Percentiles rank a stretch among this genome's conserved stretches.
These are phyloP conservation scores for Hozukius guyotensis DNA, from an alignment of 2,797 vertebrate genomes.

Conservation along the genomic window DNA sequence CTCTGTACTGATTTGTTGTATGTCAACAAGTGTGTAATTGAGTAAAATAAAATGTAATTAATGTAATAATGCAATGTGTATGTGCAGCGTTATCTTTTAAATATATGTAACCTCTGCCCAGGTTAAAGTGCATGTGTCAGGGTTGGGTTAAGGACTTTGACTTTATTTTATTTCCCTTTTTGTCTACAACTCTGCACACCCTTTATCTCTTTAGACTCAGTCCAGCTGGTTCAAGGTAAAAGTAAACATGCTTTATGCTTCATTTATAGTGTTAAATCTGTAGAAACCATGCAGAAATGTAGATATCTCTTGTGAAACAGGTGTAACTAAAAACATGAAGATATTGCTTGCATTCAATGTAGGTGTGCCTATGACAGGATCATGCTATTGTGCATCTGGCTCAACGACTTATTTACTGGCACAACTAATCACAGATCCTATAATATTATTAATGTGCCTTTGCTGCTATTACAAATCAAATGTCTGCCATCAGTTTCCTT, in stretches of 20 bases:
- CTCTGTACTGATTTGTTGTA: slow-evolving; percentile 49
- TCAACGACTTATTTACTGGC: not conserved
- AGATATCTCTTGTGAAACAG: not conserved
- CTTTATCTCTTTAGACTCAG: not conserved
- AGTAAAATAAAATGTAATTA: slow-evolving; percentile 57
- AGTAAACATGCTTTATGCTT: not conserved
- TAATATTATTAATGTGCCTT: not conserved
- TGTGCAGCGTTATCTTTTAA: not conserved
- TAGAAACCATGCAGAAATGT: not conserved
- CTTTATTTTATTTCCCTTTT: not conserved
- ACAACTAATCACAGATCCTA: not conserved
- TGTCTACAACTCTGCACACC: not conserved
- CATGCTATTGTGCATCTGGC: not conserved
- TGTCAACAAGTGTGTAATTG: slow-evolving; percentile 52
- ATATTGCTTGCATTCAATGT: not conserved
- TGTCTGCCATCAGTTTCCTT: not conserved
- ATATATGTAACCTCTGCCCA: not conserved
- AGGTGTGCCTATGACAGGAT: not conserved
- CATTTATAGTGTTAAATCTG: not conserved
- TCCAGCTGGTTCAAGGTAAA: not conserved
- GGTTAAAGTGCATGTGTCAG: not conserved
- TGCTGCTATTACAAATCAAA: not conserved
- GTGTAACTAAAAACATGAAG: not conserved
- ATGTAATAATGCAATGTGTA: not conserved
- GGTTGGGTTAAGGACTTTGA: not conserved